Evolutionary conservation across 2,113 vertebrate genomes (phyloP).

Genomic region (Cinclus mexicanus): DNA sequence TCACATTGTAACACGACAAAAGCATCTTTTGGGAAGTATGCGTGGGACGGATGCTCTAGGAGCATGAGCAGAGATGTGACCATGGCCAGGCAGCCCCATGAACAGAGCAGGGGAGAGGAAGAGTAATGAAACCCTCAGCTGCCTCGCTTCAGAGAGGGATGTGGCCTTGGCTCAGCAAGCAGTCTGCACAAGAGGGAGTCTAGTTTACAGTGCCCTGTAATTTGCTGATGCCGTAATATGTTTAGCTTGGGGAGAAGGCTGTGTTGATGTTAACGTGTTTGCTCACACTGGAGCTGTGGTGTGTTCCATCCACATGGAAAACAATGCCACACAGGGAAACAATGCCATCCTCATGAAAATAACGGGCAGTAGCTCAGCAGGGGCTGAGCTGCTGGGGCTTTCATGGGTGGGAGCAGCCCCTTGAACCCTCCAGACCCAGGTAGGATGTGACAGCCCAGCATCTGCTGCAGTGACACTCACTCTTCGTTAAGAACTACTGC

Average conservation of each 20-base stretch:
- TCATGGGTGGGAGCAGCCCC: background rate
- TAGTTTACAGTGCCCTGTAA: slow-evolving; percentile 45
- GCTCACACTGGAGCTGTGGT: background rate
- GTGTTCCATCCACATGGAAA: background rate
- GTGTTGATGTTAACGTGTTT: background rate
- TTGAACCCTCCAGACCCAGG: background rate
- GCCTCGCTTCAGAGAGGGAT: background rate
- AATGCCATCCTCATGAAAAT: background rate
- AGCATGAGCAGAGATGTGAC: background rate
- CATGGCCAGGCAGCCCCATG: background rate
- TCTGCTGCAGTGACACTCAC: background rate
- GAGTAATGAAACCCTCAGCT: background rate
- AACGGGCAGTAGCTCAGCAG: background rate
- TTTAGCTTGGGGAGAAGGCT: slow-evolving; percentile 60
- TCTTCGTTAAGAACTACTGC: background rate
- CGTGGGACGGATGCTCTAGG: background rate
- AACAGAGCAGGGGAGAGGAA: background rate
- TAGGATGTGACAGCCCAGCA: background rate
- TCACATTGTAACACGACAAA: background rate
- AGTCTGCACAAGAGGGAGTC: slow-evolving; percentile 39
- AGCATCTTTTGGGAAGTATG: background rate
- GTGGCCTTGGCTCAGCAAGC: background rate
- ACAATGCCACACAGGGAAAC: background rate
- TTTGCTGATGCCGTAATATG: slow-evolving; percentile 46
- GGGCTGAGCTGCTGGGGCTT: background rate